phyloP scores from a whole-genome alignment of 2,113 vertebrate species.

The Trichomycterus rosablanca region DNA sequence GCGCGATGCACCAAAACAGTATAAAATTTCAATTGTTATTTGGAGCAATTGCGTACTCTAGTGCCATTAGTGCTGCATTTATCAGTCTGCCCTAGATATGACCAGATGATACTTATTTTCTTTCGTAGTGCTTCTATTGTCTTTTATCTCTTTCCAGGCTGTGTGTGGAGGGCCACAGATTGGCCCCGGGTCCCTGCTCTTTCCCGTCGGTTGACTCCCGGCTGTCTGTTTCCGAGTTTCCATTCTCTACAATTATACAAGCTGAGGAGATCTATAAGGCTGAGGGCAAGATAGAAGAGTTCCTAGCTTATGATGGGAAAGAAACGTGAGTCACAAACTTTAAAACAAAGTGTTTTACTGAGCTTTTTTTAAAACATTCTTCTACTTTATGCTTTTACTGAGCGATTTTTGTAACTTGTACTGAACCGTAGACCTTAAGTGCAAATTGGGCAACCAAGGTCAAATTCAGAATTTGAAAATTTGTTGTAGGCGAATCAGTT shows the following conservation, averaged over 20 bases:
- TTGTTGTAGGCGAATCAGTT: too few species aligned
- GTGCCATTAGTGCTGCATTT: constrained; percentile 34
- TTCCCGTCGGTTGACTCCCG: constrained; percentile 26
- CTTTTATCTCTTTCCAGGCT: constrained; percentile 56
- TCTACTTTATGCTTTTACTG: too few species aligned
- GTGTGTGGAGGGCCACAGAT: constrained; percentile 68
- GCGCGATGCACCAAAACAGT: constrained; percentile 11
- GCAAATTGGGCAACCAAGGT: too few species aligned
- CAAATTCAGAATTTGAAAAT: too few species aligned
- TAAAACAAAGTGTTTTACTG: too few species aligned
- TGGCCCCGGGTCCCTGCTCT: constrained; percentile 53
- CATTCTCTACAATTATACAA: constrained; percentile 49
- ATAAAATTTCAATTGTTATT: constrained; percentile 27
- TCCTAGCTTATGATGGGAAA: constrained; percentile 75
- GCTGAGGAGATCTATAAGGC: constrained; percentile 76
- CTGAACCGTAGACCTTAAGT: too few species aligned
- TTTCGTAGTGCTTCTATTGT: neutral
- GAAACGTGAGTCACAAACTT: constrained; percentile 63
- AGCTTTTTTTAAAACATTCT: too few species aligned
- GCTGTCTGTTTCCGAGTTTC: constrained; percentile 28
- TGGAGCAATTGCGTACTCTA: constrained; percentile 17
- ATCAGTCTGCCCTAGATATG: constrained; percentile 32
- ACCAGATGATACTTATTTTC: neutral
- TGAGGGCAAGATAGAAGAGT: constrained; percentile 80
- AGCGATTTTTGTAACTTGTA: too few species aligned